These are phyloP conservation scores for Proctacanthus coquilletti DNA, from an alignment of 1,140 invertebrate genomes.

Conservation along the genomic window DNA sequence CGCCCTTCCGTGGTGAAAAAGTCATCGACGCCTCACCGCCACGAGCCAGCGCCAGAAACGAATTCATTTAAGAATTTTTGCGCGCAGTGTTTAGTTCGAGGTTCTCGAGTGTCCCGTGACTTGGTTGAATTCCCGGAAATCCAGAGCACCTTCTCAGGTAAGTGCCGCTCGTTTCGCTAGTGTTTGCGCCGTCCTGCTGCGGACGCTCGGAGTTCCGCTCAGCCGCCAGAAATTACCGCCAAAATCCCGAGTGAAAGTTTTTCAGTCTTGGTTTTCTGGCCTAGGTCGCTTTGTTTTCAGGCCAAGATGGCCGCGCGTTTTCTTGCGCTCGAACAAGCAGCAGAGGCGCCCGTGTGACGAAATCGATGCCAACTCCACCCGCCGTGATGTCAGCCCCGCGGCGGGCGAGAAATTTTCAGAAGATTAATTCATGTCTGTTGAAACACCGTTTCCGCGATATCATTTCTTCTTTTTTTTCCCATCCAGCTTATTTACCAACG, in stretches of 20 bases:
- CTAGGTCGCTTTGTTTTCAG: not conserved
- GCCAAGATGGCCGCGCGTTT: not conserved
- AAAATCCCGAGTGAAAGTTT: not conserved
- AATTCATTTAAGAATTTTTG: not conserved
- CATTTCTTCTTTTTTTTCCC: too few relatives aligned
- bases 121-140: not conserved
- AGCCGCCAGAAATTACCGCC: not conserved
- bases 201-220: too few relatives aligned
- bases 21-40: not conserved
- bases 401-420: too few relatives aligned
- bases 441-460: too few relatives aligned
- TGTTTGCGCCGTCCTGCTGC: too few relatives aligned
- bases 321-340: too few relatives aligned
- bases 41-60: not conserved
- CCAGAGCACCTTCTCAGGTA: not conserved
- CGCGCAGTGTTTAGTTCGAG: not conserved
- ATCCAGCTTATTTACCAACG: too few relatives aligned
- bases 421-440: too few relatives aligned
- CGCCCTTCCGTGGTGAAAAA: conserved; percentile 1
- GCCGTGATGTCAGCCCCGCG: too few relatives aligned
- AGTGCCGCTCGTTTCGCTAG: not conserved
- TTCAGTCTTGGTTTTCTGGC: not conserved
- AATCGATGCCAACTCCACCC: too few relatives aligned
- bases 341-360: too few relatives aligned
- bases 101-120: not conserved